Evolutionary conservation across 2,113 vertebrate genomes (phyloP).

Genomic region (Platanista minor): DNA sequence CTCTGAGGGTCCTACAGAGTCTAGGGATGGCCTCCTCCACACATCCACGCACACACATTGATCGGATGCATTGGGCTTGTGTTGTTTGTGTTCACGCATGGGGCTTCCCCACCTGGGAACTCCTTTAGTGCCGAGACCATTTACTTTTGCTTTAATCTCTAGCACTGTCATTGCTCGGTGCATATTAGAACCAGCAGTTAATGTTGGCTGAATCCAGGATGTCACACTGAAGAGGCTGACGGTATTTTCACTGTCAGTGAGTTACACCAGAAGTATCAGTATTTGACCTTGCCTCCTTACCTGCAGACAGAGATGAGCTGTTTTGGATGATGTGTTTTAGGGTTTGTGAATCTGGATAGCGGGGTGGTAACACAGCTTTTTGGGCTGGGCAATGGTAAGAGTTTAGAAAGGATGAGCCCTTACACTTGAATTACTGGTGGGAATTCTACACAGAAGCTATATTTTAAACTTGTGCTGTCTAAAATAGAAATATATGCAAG

Average conservation of each 20-base stretch:
- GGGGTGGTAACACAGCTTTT: background rate
- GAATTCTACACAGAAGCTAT: background rate
- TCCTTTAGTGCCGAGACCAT: background rate
- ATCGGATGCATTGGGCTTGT: background rate
- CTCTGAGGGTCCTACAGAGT: background rate
- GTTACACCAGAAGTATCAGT: background rate
- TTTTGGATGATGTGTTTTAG: background rate
- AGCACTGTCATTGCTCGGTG: background rate
- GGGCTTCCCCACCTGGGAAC: background rate
- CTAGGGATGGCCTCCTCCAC: background rate
- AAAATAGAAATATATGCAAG: background rate
- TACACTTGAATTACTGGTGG: background rate
- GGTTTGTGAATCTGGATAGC: conserved; percentile 20
- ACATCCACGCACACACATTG: accelerated
- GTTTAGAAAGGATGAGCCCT: background rate
- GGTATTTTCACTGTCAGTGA: background rate
- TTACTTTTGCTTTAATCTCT: background rate
- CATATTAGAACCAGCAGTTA: background rate
- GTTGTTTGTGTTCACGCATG: background rate
- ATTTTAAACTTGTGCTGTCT: background rate
- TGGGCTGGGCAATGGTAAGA: background rate
- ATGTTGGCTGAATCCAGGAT: background rate
- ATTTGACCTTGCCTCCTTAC: background rate
- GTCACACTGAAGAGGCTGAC: background rate
- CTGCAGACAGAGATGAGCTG: background rate